phyloP scores from a whole-genome alignment of 2,797 vertebrate genomes.

The Pipistrellus nathusii region DNA sequence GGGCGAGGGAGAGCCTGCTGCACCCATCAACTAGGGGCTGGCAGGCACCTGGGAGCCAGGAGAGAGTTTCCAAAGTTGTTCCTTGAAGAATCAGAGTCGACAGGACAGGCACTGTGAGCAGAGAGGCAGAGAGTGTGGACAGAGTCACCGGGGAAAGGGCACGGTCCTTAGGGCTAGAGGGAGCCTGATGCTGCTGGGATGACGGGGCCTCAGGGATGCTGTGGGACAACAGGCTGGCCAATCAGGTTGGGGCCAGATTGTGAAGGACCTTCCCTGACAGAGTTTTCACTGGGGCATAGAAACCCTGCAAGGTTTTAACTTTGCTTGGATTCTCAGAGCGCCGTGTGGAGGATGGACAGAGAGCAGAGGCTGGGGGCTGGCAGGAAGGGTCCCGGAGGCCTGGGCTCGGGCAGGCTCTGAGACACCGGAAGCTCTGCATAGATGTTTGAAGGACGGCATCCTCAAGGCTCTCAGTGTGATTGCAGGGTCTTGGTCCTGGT shows the following conservation, averaged over 20 bases:
- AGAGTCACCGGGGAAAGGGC: neutral
- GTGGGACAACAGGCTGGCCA: neutral
- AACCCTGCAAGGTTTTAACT: neutral
- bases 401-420: neutral
- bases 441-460: neutral
- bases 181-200: neutral
- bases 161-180: fast-evolving
- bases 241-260: neutral
- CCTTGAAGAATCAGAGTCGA: neutral
- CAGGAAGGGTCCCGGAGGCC: neutral
- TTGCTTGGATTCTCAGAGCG: neutral
- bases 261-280: neutral
- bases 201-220: too few relatives aligned
- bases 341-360: neutral
- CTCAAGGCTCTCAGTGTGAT: neutral
- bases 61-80: neutral
- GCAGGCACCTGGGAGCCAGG: neutral
- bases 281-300: neutral
- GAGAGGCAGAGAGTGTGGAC: neutral
- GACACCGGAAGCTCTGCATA: neutral
- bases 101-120: neutral
- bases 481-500: neutral
- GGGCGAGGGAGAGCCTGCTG: neutral
- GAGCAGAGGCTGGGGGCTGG: neutral
- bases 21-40: fast-evolving